These are phyloP conservation scores for Apamea sordens DNA, from an alignment of 2,888 invertebrate genomes.

Conservation along the genomic window DNA sequence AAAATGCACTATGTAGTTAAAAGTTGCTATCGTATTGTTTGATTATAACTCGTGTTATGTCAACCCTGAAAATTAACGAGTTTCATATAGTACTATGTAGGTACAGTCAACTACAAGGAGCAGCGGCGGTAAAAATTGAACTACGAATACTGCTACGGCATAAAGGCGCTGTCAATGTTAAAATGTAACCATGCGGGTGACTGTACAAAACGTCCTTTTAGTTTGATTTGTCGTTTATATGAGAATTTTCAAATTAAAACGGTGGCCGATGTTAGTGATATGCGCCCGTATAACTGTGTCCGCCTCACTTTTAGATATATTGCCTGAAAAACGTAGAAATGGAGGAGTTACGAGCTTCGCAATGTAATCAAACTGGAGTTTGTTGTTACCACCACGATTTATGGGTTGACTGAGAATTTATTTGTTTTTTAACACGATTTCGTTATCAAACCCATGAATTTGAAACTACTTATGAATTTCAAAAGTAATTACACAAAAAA, in stretches of 20 bases:
- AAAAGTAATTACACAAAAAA: neutral
- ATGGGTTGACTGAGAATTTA: constrained; percentile 18
- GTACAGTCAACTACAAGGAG: neutral
- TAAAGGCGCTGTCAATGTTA: neutral
- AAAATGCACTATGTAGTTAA: constrained; percentile 27
- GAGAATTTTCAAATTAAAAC: constrained; percentile 50
- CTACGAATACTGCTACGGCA: neutral
- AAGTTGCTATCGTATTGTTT: constrained; percentile 3
- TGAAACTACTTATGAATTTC: neutral
- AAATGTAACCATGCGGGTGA: neutral
- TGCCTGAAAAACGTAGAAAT: constrained; percentile 29
- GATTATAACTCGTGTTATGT: constrained; percentile 3
- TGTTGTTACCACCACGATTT: constrained; percentile 40
- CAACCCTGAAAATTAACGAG: constrained; percentile 6
- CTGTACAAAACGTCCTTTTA: constrained; percentile 13
- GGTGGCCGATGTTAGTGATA: constrained; percentile 30
- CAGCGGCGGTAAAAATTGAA: neutral
- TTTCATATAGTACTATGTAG: constrained; percentile 6
- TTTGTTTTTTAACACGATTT: constrained; percentile 20
- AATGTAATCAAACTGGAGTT: constrained; percentile 42
- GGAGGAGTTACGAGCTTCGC: constrained; percentile 30
- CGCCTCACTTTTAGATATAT: constrained; percentile 39
- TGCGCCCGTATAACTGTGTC: constrained; percentile 10
- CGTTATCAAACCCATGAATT: neutral
- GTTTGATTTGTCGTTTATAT: constrained; percentile 40